Conservation (phyloP, 2,888 invertebrate genomes). For the Epinotia brunnichana region DNA sequence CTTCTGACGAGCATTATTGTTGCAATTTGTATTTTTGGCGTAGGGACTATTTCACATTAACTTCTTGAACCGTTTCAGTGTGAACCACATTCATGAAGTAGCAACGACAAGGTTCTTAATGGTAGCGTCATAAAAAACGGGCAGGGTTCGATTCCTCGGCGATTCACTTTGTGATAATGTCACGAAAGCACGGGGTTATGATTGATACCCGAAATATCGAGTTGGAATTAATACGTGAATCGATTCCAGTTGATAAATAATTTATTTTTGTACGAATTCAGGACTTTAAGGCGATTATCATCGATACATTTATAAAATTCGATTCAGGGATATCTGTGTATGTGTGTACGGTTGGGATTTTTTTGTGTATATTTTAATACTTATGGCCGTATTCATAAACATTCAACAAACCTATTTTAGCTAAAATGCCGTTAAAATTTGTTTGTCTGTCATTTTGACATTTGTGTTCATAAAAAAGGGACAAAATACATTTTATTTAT, state of each 20-base stretch:
- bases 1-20: neutral
- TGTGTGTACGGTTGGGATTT: neutral
- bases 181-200: slow-evolving; percentile 68
- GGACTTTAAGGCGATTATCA: slow-evolving; percentile 22
- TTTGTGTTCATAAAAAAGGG: no score
- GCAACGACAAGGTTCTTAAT: slow-evolving; percentile 45
- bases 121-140: slow-evolving; percentile 34
- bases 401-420: no score
- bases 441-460: no score
- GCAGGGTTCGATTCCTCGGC: slow-evolving; percentile 48
- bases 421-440: no score
- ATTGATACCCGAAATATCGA: slow-evolving; percentile 75
- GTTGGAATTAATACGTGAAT: slow-evolving; percentile 76
- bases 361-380: neutral
- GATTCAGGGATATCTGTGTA: neutral
- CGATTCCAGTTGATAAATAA: slow-evolving; percentile 69
- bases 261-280: slow-evolving; percentile 69
- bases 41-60: slow-evolving; percentile 24
- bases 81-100: neutral
- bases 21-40: neutral
- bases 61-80: neutral
- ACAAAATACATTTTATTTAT: no score
- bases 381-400: neutral
- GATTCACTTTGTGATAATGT: slow-evolving; percentile 72
- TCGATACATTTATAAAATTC: slow-evolving; percentile 18